Evolutionary conservation across 2,113 vertebrate species (phyloP).

Genomic region (Nymphicus hollandicus): DNA sequence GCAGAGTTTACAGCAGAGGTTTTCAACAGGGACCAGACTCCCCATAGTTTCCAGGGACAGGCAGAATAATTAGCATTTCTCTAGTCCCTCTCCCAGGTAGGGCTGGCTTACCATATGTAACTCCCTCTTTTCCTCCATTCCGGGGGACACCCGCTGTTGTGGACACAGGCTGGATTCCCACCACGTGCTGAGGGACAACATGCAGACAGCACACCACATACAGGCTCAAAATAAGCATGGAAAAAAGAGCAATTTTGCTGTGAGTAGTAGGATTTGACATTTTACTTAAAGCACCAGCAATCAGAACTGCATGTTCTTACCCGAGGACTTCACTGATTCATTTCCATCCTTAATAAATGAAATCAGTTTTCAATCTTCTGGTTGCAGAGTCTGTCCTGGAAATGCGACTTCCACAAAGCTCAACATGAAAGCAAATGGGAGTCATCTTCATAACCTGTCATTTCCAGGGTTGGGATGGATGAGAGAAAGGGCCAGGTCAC

Average conservation of each 20-base stretch:
- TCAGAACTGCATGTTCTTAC: not conserved
- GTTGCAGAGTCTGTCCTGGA: not conserved
- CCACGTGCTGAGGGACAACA: not conserved
- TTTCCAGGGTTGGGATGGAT: not conserved
- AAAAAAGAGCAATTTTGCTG: not conserved
- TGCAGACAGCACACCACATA: not conserved
- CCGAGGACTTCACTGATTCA: not conserved
- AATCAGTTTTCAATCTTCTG: not conserved
- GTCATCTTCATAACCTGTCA: not conserved
- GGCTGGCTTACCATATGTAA: accelerated
- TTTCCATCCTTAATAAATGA: not conserved
- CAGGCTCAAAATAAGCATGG: not conserved
- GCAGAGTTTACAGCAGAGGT: not conserved
- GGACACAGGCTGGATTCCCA: not conserved
- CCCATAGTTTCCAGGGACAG: not conserved
- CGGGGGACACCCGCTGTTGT: accelerated
- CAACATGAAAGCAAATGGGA: not conserved
- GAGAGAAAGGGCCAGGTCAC: not conserved
- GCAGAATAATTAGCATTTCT: not conserved
- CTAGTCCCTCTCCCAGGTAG: not conserved
- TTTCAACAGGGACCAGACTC: not conserved
- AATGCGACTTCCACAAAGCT: not conserved
- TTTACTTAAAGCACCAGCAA: not conserved
- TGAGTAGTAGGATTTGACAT: not conserved
- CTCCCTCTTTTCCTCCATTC: not conserved